phyloP scores from a whole-genome alignment of 2,113 vertebrate species.

The Monopterus albus region DNA sequence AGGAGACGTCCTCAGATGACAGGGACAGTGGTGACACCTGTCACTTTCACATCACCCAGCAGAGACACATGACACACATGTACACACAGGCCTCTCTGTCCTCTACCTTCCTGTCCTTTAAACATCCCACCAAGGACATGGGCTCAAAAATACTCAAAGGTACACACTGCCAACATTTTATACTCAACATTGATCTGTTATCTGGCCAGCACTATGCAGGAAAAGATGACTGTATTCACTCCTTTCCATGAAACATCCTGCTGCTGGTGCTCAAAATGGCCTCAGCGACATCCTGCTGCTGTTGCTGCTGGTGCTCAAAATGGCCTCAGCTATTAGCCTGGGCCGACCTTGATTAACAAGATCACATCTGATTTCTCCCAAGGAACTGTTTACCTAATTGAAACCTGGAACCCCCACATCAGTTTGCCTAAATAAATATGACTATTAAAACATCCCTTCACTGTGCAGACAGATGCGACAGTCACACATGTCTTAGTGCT shows the following conservation, averaged over 20 bases:
- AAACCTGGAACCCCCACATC: slow-evolving; percentile 39
- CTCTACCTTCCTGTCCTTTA: slow-evolving; percentile 69
- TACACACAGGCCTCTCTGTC: slow-evolving; percentile 37
- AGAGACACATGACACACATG: slow-evolving; percentile 53
- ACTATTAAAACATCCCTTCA: slow-evolving; percentile 49
- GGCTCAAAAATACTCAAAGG: slow-evolving; percentile 5
- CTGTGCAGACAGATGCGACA: slow-evolving; percentile 16
- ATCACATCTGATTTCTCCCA: slow-evolving; percentile 62
- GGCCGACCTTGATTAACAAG: slow-evolving; percentile 70
- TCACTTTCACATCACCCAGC: slow-evolving; percentile 75
- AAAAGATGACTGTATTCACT: slow-evolving; percentile 49
- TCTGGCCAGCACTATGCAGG: not conserved
- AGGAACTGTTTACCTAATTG: slow-evolving; percentile 70
- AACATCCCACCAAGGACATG: slow-evolving; percentile 65
- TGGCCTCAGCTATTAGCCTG: slow-evolving; percentile 62
- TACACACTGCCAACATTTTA: not conserved
- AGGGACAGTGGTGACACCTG: slow-evolving; percentile 70
- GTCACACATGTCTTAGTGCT: slow-evolving; percentile 43
- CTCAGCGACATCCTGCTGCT: slow-evolving; percentile 20
- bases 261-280: slow-evolving; percentile 28
- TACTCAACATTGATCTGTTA: slow-evolving; percentile 39
- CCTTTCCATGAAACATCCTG: slow-evolving; percentile 42
- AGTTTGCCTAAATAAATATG: slow-evolving; percentile 66
- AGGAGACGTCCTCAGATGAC: slow-evolving; percentile 65
- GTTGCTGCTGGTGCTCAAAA: slow-evolving; percentile 16